Base-by-base conservation (phyloP, 2,888 invertebrate species). In the Trimorus sp. region DNA sequence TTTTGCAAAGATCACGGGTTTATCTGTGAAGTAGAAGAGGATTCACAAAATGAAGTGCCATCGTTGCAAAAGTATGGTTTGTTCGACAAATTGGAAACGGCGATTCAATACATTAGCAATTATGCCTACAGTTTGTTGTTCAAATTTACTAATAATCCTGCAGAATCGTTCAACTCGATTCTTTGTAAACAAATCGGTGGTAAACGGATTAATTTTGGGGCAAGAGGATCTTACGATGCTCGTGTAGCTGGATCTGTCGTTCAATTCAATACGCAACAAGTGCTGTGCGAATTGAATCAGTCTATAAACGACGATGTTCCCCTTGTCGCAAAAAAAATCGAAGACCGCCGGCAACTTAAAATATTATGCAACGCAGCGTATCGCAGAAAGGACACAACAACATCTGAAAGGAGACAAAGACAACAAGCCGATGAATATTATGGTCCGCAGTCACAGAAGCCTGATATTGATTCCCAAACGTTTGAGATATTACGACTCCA, bases 361-460 rank as follows among this genome's bases (percentile, higher is more conserved):
- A n/a, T 59, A 37, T n/a, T 11, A 3, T 11, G 49, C 12, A 71
- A 45, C 40, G 42, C 26, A 53, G 7, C 42, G 11, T 71, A 62
- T 48, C 42, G 48, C 26, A 68, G 56, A 56, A 12, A 48, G 37
- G 45, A 1, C 7, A 7, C 15, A 15, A 66, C 38, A 8, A 40
- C 14, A 0, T 26, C 26, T 26, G 26, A 26, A 26, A 26, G 26
- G 26, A 26, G 2, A 26, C 26, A 26, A 15, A 12, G 15, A 0
- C 37, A 48, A 45, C 54, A 15, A 48, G 63, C 12, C 36, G 80
- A 85, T 49, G 66, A 81, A 56, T 42, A 74, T 65, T 84, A 85
- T 51, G 84, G 83, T 42, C 78, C 73, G 5, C 42, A 79, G 15
- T 79, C 82, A 12, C 59, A 83, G 38, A 79, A 74, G 26, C 79